Base-by-base conservation (phyloP, 2,888 invertebrate genomes). In the Drosophila paranaensis region DNA sequence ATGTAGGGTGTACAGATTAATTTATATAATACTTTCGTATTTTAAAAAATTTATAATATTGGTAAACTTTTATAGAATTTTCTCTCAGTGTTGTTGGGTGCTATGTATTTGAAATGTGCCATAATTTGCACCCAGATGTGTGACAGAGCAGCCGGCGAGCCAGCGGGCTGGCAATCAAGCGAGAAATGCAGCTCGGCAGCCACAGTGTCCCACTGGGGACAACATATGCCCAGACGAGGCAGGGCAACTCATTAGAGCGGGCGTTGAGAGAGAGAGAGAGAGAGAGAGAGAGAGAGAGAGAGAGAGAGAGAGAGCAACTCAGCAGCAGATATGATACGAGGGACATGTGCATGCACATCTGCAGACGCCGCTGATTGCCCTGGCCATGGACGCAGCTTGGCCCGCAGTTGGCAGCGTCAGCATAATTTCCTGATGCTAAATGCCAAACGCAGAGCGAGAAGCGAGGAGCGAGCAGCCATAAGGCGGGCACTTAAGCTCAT, bases 351-450 rank as follows among this genome's bases (percentile, higher is more conserved):
- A 80, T 82, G 86, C 86, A 80, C 89, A 84, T 76, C 84, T 86
- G 84, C 88, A 83, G 84, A 79, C 84, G 82, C 61, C 77, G 79
- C 84, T 85, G 89, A 85, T 89, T 85, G 89, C 79, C 71, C 72
- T 35, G 70, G 74, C 69, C 75, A 71, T 46, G 70, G 56, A 39
- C 69, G 50, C 50, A 51, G 48, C 60, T 55, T 60, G 72, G 63
- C 84, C 77, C 48, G 48, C 3, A 81, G 88, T 88, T 91, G 90
- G 90, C 91, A 89, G 74, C 90, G 91, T 91, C 91, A 91, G 90
- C 91, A 91, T 91, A 86, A 91, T 91, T 91, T 91, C 91, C 91
- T 90, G 91, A 91, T 89, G 90, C 87, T 89, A 88, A 91, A 91
- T 91, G 90, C 91, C 91, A 91, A 88, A 86, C 74, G 77, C 82